Conservation (phyloP, 2,113 vertebrate species). For the Tricholaema leucomelas region DNA sequence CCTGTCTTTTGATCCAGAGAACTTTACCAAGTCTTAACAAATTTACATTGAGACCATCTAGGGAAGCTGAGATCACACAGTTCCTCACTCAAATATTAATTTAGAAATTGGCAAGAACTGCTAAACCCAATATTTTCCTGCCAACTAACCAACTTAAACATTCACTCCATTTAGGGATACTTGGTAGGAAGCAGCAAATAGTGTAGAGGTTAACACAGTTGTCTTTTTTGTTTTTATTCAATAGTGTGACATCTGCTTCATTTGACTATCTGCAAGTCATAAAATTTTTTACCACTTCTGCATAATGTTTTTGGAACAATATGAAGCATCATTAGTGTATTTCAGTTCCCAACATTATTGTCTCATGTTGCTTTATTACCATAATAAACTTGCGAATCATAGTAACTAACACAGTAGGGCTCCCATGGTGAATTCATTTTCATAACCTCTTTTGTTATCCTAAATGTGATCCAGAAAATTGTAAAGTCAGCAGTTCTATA, state of each 20-base stretch:
- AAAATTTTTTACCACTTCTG: conserved; percentile 58
- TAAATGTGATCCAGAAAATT: conserved; percentile 73
- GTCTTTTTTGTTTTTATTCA: not conserved
- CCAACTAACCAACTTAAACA: not conserved
- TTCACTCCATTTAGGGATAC: not conserved
- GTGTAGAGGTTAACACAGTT: not conserved
- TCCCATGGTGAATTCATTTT: conserved; percentile 76
- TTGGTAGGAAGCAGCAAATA: not conserved
- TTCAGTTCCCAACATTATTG: conserved; percentile 58
- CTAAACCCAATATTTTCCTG: not conserved
- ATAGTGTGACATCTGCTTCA: conserved; percentile 49
- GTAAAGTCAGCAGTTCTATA: conserved; percentile 78
- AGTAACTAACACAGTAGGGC: conserved; percentile 72
- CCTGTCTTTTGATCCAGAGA: not conserved
- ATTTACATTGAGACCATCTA: not conserved
- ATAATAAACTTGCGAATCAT: conserved; percentile 80
- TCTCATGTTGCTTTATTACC: conserved; percentile 78
- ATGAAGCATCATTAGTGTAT: conserved; percentile 65
- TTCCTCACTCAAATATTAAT: not conserved
- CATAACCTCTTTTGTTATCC: conserved; percentile 77
- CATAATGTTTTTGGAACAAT: conserved; percentile 66
- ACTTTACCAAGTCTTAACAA: not conserved
- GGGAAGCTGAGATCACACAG: not conserved
- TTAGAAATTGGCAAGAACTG: not conserved
- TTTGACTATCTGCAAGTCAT: conserved; percentile 31